These are phyloP conservation scores for Chelmon rostratus DNA, from an alignment of 2,797 vertebrate species.

Conservation along the genomic window DNA sequence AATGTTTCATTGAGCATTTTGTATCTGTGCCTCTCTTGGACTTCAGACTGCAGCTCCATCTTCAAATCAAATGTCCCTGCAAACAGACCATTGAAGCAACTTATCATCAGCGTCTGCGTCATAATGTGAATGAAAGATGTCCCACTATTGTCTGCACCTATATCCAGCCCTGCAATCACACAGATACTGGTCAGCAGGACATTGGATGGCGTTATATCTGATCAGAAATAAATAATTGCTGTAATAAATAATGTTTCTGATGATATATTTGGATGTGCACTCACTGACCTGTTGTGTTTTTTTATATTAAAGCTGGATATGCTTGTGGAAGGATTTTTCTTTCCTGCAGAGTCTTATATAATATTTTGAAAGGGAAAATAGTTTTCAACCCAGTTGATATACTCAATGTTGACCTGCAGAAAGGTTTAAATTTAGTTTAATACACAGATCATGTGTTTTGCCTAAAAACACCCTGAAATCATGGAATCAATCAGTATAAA, in stretches of 20 bases:
- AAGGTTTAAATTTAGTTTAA: background rate
- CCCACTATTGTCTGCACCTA: constrained; percentile 33
- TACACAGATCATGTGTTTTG: background rate
- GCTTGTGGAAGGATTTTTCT: background rate
- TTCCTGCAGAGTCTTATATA: background rate
- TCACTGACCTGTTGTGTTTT: constrained; percentile 26
- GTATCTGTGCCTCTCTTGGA: background rate
- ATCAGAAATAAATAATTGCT: constrained; percentile 55
- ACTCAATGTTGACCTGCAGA: background rate
- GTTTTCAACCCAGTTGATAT: background rate
- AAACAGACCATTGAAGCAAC: constrained; percentile 20
- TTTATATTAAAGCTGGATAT: background rate
- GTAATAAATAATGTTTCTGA: constrained; percentile 31
- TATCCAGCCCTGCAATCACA: constrained; percentile 40
- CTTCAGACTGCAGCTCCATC: background rate
- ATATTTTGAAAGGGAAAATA: constrained; percentile 2
- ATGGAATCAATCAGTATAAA: background rate
- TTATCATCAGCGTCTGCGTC: constrained; percentile 39
- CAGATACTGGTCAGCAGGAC: constrained; percentile 65
- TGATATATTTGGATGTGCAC: constrained; percentile 38
- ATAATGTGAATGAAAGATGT: constrained; percentile 50
- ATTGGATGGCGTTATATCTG: constrained; percentile 69
- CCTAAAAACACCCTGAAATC: background rate
- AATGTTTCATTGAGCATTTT: background rate
- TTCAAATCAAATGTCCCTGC: constrained; percentile 4